These are phyloP conservation scores for Nephrotoma appendiculata DNA, from an alignment of 2,888 invertebrate species.

Conservation along the genomic window DNA sequence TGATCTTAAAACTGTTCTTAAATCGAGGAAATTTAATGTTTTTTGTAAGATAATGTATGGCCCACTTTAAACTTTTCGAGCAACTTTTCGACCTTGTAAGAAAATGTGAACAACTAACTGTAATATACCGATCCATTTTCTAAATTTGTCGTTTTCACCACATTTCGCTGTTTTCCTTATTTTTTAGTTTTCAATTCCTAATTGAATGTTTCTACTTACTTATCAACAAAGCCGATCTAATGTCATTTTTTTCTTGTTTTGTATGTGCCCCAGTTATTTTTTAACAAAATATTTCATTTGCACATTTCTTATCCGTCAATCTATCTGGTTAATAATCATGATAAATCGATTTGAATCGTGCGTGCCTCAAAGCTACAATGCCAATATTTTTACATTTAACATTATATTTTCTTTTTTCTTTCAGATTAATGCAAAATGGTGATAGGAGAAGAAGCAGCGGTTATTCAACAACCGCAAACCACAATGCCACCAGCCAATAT, in stretches of 20 bases:
- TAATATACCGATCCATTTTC: not conserved
- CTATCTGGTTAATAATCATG: not conserved
- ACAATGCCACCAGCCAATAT: constrained; percentile 42
- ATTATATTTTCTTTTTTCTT: not conserved
- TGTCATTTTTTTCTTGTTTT: not conserved
- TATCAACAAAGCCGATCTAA: not conserved
- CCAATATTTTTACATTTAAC: not conserved
- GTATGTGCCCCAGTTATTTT: not conserved
- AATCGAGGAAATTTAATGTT: too few relatives aligned
- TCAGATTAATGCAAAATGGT: constrained; percentile 48
- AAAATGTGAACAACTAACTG: not conserved
- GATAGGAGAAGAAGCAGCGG: constrained; percentile 49
- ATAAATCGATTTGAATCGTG: not conserved
- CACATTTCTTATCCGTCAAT: not conserved
- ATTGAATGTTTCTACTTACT: not conserved
- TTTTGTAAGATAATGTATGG: too few relatives aligned
- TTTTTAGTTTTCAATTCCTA: not conserved
- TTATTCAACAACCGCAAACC: constrained; percentile 22
- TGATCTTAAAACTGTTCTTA: too few relatives aligned
- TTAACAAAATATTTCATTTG: not conserved
- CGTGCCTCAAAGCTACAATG: not conserved
- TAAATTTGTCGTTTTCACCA: not conserved
- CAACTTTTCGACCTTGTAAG: too few relatives aligned
- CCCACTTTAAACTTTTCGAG: too few relatives aligned
- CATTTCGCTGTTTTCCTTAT: not conserved